Evolutionary conservation across 2,797 vertebrate genomes (phyloP), one percentile per base, ranked within the genome.

Genomic region (Enteromius afrohamiltoni): DNA sequence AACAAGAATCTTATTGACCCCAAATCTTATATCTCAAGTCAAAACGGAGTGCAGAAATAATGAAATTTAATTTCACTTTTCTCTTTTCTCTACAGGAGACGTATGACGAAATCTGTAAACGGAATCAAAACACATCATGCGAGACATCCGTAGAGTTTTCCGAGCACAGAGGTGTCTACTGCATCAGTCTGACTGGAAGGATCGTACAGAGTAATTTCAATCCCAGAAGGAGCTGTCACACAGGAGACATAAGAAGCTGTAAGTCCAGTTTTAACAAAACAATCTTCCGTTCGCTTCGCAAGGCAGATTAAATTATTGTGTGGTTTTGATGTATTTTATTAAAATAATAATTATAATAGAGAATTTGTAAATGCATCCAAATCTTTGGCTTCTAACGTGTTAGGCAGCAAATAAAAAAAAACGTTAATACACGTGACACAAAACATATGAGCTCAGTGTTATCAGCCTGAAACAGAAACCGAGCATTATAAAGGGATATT

Each of bases 121-220:
- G 0, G 0, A 4, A 23, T 0, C 0, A 85, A 0, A 0, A 0
- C 0, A 40, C 31, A 17, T 10, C 34, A 13, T 10, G 47, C 0
- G 29, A 85, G 19, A 3, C 0, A 5, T 47, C 16, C 1, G 1
- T 86, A 26, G 6, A 0, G 0, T 84, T 90, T n/a, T 34, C 51
- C 0, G 9, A 80, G 29, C 6, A 68, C 34, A 26, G 16, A 34
- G 11, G 49, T 6, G 1, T n/a, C 26, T 93, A 92, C 82, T 89
- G 88, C 1, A 3, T 94, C 47, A 67, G 0, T 0, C 77, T 94
- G 13, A 10, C 0, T 0, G 94, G 91, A 29, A 0, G 0, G 0
- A 11, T 92, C 11, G 34, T 17, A 42, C 31, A 51, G 6, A 84
- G 53, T 4, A 0, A 0, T 0, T 3, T 89, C 13, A 13, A 29